Percentiles rank a stretch among this genome's conserved stretches.
Evolutionary conservation across 1,140 invertebrate genomes (phyloP).

Genomic region (Diorhabda sublineata): DNA sequence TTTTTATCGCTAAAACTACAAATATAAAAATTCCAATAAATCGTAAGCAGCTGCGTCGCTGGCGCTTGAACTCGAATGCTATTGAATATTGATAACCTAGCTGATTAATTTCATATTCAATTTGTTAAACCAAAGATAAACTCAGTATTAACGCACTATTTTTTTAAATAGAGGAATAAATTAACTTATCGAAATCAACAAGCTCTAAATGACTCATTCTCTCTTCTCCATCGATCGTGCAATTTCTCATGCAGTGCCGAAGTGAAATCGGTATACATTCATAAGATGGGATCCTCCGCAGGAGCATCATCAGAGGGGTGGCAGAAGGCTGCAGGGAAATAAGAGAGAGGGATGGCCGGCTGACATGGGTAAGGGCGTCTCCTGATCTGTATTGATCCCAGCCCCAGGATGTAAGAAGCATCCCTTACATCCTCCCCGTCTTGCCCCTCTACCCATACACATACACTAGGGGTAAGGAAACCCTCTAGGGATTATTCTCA

Average conservation of each 20-base stretch:
- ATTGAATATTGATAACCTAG: no score
- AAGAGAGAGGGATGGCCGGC: constrained; percentile 40
- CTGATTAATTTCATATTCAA: no score
- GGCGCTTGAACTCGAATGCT: no score
- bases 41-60: no score
- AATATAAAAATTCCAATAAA: no score
- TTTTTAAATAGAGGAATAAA: no score
- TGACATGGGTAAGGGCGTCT: constrained; percentile 46
- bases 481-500: constrained; percentile 28
- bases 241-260: not conserved
- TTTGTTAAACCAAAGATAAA: no score
- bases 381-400: constrained; percentile 48
- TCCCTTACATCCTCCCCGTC: constrained; percentile 43
- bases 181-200: no score
- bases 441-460: constrained; percentile 8
- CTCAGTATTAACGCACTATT: no score
- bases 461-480: constrained; percentile 18
- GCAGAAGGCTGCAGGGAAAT: constrained; percentile 24
- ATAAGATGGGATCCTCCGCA: constrained; percentile 25
- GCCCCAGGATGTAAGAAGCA: constrained; percentile 47
- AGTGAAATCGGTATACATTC: constrained; percentile 12
- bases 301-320: constrained; percentile 16
- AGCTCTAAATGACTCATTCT: no score
- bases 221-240: constrained; percentile 7
- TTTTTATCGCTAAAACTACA: no score